These are phyloP conservation scores for Phaedon cochleariae DNA, from an alignment of 2,888 invertebrate genomes.

Conservation along the genomic window DNA sequence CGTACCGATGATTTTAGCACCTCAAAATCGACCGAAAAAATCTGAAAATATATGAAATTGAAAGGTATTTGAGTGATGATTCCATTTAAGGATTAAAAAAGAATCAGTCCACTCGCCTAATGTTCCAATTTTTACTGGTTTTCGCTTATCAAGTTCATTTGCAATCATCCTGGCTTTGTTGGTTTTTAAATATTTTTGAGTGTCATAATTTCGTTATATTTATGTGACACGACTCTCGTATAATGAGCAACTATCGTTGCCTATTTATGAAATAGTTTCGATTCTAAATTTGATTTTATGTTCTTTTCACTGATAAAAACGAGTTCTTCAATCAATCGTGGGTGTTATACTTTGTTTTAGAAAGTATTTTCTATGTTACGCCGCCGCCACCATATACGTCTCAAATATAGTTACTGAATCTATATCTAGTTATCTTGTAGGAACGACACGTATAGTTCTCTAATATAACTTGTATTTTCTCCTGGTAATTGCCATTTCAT, in stretches of 20 bases:
- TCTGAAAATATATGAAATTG: no score
- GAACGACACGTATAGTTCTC: slow-evolving; percentile 39
- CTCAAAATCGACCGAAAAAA: no score
- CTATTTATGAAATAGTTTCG: background rate
- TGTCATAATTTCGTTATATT: no score
- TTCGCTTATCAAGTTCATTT: no score
- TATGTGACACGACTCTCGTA: no score
- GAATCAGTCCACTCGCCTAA: no score
- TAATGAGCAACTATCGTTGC: slow-evolving; percentile 11
- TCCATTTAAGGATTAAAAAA: no score
- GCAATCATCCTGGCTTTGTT: no score
- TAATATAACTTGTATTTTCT: slow-evolving; percentile 43
- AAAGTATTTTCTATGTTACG: slow-evolving; percentile 54
- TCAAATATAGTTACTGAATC: slow-evolving; percentile 39
- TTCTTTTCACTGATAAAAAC: slow-evolving; percentile 44
- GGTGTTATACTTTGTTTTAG: slow-evolving; percentile 57
- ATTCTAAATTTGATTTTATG: background rate
- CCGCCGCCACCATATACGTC: slow-evolving; percentile 47
- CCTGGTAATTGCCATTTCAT: slow-evolving; percentile 37
- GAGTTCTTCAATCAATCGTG: slow-evolving; percentile 52
- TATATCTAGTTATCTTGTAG: slow-evolving; percentile 44
- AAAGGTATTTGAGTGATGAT: no score
- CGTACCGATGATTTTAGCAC: no score
- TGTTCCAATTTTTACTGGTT: no score
- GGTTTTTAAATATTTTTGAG: no score